Conservation (phyloP, 2,797 vertebrate species). For the Crax fasciolata region DNA sequence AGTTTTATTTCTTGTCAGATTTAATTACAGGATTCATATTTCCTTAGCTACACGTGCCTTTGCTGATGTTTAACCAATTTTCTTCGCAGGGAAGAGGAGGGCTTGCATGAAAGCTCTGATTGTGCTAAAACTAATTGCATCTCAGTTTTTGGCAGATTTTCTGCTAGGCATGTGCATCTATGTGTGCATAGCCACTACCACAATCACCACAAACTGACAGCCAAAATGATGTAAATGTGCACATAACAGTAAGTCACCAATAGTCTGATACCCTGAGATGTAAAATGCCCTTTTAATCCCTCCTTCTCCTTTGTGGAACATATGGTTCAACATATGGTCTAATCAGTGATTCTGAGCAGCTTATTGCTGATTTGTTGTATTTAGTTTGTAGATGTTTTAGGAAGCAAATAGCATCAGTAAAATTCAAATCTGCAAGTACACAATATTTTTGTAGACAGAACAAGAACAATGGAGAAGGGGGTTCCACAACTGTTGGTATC, state of each 20-base stretch:
- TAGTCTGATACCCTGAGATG: not conserved
- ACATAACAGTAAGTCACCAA: not conserved
- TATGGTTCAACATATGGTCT: not conserved
- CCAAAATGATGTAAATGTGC: not conserved
- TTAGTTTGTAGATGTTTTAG: not conserved
- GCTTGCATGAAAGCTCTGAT: conserved; percentile 24
- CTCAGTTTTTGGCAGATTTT: not conserved
- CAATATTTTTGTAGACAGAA: not conserved
- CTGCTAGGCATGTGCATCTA: not conserved
- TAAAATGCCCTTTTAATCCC: not conserved
- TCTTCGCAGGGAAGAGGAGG: not conserved
- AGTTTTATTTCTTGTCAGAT: conserved; percentile 22
- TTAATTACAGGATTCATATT: conserved; percentile 63
- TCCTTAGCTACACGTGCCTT: not conserved
- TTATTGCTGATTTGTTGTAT: not conserved
- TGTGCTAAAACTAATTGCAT: not conserved
- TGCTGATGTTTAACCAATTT: conserved; percentile 8
- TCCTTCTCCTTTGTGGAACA: not conserved
- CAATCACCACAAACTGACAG: rapidly evolving
- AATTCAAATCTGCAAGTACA: not conserved
- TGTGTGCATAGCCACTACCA: rapidly evolving
- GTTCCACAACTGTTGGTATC: too few relatives aligned
- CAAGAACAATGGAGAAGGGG: not conserved
- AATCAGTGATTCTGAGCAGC: not conserved
- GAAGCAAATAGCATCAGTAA: not conserved